Conservation (phyloP, 2,888 invertebrate genomes). For the Pyralis farinalis region DNA sequence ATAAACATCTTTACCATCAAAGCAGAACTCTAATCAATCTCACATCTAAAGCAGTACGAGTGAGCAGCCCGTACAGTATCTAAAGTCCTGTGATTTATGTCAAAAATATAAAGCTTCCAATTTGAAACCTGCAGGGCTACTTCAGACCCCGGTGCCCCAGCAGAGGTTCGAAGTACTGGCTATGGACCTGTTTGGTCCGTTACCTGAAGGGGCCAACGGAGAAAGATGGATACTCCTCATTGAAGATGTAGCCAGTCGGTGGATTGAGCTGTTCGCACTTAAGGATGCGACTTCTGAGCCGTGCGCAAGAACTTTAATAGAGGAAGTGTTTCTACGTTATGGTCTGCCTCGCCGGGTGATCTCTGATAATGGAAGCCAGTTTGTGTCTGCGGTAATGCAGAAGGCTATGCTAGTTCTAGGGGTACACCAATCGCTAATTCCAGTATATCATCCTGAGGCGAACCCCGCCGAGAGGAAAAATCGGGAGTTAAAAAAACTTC, state of each 20-base stretch:
- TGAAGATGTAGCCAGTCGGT: constrained; percentile 22
- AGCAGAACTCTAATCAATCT: no score
- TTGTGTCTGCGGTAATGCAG: constrained; percentile 2
- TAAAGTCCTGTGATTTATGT: constrained; percentile 3
- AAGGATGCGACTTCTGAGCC: constrained; percentile 19
- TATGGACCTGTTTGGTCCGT: constrained; percentile 22
- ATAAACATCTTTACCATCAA: constrained; percentile 23
- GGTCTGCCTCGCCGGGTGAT: constrained; percentile 11
- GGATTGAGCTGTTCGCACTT: constrained; percentile 29
- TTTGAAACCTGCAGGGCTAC: constrained; percentile 30
- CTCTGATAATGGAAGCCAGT: neutral
- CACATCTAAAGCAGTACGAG: no score
- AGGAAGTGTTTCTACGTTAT: constrained; percentile 19
- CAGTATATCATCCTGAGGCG: neutral
- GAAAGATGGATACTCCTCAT: constrained; percentile 27
- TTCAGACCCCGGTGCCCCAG: constrained; percentile 22
- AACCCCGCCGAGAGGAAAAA: neutral
- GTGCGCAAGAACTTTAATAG: constrained; percentile 6
- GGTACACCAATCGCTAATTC: neutral
- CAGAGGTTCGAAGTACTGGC: constrained; percentile 9
- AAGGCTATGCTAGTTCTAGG: neutral
- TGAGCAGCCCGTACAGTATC: no score
- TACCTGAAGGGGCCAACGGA: constrained; percentile 19
- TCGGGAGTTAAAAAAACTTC: neutral
- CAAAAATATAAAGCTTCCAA: constrained; percentile 27